Base-by-base conservation (phyloP, 2,888 invertebrate genomes). In the Unio delphinus region DNA sequence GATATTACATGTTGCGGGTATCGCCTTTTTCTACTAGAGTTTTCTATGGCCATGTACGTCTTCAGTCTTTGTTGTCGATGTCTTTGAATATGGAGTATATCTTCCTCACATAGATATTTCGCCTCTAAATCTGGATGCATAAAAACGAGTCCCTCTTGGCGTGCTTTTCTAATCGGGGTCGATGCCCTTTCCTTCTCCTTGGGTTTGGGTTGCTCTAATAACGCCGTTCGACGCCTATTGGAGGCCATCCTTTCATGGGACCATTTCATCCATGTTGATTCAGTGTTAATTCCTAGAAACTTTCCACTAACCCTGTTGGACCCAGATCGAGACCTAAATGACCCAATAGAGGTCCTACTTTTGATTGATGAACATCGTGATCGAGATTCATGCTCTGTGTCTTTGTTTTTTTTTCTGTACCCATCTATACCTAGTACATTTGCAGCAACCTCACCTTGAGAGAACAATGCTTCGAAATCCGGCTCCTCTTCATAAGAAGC, bases 131-230 rank as follows among this genome's bases (percentile, higher is more conserved):
- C 86, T 45, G 85, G 85, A 73, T 85, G 85, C 61, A 86, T 78
- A 71, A 88, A 87, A 71, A 84, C 83, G 17, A 83, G 71, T n/a
- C 83, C 81, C 72, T 88, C 88, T 70, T 86, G 81, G 6, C 87
- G 78, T 23, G 87, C 88, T 72, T 89, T 89, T 73, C 86, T 86
- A 17, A 89, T 84, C 7, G 89, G 89, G 17, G 89, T 89, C 23
- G 88, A 84, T 55, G 88, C 84, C 58, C 89, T 75, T 17, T 80
- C 81, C 26, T 76, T 72, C 17, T 83, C 82, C 58, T 76, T 72
- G 55, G 78, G 72, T 55, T 82, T 80, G 8, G 80, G 79, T 68
- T 84, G 81, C n/a, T 86, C 88, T 63, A 82, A 69, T 11, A 80
- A 75, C 58, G 87, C 86, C 45, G 87, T 68, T 28, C 86, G 73